These are phyloP conservation scores for Platalea minor DNA, from an alignment of 2,797 vertebrate genomes.

Conservation along the genomic window DNA sequence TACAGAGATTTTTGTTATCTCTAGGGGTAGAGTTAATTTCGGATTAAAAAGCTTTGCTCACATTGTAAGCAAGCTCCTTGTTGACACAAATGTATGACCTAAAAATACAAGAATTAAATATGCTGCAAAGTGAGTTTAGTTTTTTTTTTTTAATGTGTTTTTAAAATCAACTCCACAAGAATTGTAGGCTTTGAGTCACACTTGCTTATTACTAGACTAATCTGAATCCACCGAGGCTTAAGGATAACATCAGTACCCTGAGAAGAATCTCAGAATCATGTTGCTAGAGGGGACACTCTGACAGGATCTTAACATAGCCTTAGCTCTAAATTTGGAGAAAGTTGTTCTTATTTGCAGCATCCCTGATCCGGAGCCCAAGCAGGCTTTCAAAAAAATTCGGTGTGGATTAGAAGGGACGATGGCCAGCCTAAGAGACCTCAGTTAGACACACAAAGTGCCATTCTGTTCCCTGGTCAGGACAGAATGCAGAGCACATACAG, in stretches of 20 bases:
- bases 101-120: not conserved
- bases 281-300: not conserved
- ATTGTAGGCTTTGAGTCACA: not conserved
- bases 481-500: not conserved
- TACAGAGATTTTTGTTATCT: not conserved
- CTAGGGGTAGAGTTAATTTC: not conserved
- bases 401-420: not conserved
- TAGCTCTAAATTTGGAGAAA: not conserved
- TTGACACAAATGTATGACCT: not conserved
- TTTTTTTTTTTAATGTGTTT: not conserved
- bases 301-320: not conserved
- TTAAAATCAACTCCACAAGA: not conserved
- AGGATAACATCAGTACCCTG: not conserved
- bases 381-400: not conserved
- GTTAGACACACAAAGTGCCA: not conserved
- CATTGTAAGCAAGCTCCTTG: not conserved
- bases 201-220: not conserved
- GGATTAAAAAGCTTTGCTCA: not conserved
- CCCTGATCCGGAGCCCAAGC: not conserved
- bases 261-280: not conserved
- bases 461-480: not conserved
- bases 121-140: rapidly evolving
- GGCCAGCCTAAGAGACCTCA: not conserved
- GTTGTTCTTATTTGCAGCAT: not conserved
- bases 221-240: not conserved